phyloP scores from a whole-genome alignment of 2,888 invertebrate species.

The Resseliella maxima region DNA sequence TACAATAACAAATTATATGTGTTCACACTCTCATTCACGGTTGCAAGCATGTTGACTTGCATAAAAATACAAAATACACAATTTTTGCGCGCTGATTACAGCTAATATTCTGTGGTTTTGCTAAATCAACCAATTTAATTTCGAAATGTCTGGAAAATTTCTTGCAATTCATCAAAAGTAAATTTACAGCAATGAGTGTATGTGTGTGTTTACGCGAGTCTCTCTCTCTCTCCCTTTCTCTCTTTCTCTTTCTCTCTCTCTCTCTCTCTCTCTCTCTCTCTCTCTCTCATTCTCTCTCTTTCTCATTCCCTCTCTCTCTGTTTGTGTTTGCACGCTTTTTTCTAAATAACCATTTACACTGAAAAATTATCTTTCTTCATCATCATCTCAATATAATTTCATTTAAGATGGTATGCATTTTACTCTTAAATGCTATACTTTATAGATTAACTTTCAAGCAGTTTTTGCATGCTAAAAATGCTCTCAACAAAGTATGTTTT shows the following conservation, averaged over 20 bases:
- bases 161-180: not conserved
- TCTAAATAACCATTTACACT: not conserved
- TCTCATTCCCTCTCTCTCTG: too few species aligned
- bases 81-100: not conserved
- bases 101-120: not conserved
- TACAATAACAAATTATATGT: not conserved
- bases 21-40: not conserved
- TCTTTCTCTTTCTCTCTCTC: too few species aligned
- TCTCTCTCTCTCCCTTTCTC: too few species aligned
- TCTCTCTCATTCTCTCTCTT: too few species aligned
- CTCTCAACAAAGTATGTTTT: not conserved
- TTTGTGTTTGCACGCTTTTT: too few species aligned
- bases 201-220: too few species aligned
- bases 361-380: not conserved
- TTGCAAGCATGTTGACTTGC: not conserved
- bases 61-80: not conserved
- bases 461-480: not conserved
- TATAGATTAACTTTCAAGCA: not conserved
- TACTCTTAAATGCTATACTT: not conserved
- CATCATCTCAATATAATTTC: not conserved
- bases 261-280: too few species aligned
- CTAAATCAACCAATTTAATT: not conserved
- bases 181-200: not conserved
- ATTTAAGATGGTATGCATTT: not conserved
- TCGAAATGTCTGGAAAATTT: not conserved